Evolutionary conservation across 1,140 invertebrate species (phyloP).

Genomic region (Schmidtea mediterranea): DNA sequence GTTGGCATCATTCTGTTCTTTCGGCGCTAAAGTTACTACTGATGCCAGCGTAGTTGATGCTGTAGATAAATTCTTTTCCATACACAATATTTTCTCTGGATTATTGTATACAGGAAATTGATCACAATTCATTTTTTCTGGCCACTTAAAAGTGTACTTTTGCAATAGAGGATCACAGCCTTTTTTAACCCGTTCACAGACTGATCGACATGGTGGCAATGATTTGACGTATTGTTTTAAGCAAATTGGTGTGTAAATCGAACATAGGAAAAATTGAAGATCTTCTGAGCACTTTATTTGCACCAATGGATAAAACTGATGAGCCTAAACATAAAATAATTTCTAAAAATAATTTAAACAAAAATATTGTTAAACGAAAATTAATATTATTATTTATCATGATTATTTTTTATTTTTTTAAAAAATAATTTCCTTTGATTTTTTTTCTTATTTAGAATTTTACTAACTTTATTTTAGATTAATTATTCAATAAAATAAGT

Average conservation of each 20-base stretch:
- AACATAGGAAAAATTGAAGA: conserved; percentile 25
- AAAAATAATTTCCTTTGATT: too few relatives aligned
- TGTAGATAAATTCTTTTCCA: conserved; percentile 34
- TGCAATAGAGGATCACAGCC: conserved; percentile 75
- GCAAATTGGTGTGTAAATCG: conserved; percentile 26
- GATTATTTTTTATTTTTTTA: too few relatives aligned
- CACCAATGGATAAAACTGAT: conserved; percentile 26
- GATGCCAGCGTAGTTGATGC: conserved; percentile 2
- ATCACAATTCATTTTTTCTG: conserved; percentile 66
- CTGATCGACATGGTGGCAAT: conserved; percentile 57
- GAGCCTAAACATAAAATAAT: conserved; percentile 32
- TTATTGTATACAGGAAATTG: conserved; percentile 50
- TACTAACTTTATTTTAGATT: too few relatives aligned
- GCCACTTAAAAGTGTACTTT: conserved; percentile 73
- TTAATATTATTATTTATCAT: too few relatives aligned
- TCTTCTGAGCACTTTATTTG: conserved; percentile 26
- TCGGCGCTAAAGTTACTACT: too few relatives aligned
- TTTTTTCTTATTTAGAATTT: too few relatives aligned
- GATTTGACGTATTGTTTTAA: conserved; percentile 52
- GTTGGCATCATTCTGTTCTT: too few relatives aligned
- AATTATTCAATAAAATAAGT: too few relatives aligned
- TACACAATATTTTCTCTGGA: conserved; percentile 47
- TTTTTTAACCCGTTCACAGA: conserved; percentile 47
- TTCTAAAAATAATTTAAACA: conserved; percentile 62
- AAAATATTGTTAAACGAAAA: conserved; percentile 52